Evolutionary conservation across 2,797 vertebrate species (phyloP).

Genomic region (Australoheros facetus): DNA sequence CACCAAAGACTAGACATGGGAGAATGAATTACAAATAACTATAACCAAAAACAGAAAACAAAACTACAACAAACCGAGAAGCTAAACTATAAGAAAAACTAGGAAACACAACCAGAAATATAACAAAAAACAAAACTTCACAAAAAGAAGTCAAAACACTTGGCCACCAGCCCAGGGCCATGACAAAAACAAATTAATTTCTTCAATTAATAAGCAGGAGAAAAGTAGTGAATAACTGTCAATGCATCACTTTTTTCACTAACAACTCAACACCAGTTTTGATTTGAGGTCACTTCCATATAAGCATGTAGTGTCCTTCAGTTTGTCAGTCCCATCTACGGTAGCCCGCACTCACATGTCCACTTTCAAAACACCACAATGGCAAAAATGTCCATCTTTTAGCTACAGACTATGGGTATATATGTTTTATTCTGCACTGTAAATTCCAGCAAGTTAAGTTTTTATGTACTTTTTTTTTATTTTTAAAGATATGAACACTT

Average conservation of each 20-base stretch:
- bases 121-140: too few species aligned
- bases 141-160: too few species aligned
- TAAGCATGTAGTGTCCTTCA: background rate
- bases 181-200: background rate
- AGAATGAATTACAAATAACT: too few species aligned
- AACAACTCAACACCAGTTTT: background rate
- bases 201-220: background rate
- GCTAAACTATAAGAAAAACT: too few species aligned
- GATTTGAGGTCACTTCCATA: background rate
- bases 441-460: background rate
- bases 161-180: too few species aligned
- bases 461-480: background rate
- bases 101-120: too few species aligned
- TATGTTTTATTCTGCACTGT: background rate
- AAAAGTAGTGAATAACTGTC: background rate
- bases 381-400: background rate
- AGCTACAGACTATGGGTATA: background rate
- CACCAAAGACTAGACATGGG: too few species aligned
- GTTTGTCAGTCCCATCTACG: background rate
- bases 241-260: background rate
- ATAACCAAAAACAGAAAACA: too few species aligned
- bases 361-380: background rate
- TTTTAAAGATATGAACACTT: background rate
- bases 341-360: background rate
- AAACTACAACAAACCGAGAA: too few species aligned